phyloP scores from a whole-genome alignment of 1,140 invertebrate species.

The Plectrocnemia conspersa region DNA sequence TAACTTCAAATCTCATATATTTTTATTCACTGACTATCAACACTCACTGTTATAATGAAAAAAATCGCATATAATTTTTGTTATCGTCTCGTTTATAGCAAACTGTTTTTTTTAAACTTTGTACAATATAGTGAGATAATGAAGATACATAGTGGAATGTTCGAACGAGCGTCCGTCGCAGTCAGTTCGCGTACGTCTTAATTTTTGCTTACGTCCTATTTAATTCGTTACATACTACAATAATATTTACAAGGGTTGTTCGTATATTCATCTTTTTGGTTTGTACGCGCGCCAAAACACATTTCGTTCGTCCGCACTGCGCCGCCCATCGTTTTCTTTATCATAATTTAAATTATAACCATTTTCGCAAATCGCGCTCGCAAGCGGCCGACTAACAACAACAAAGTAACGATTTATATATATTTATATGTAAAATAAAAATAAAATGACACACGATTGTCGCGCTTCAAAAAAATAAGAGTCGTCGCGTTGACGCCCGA shows the following conservation, averaged over 20 bases:
- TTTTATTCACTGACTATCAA: conserved; percentile 36
- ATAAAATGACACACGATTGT: background rate
- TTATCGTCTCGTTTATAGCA: conserved; percentile 17
- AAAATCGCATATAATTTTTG: conserved; percentile 21
- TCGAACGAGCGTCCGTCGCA: background rate
- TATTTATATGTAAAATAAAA: too few species aligned
- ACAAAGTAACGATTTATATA: conserved; percentile 22
- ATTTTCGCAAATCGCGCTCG: conserved; percentile 23
- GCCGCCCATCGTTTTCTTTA: conserved; percentile 16
- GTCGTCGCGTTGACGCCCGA: too few species aligned
- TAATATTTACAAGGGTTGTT: conserved; percentile 36
- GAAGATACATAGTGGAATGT: conserved; percentile 24
- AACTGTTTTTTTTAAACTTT: conserved; percentile 30
- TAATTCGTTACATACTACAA: conserved; percentile 23
- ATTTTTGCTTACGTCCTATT: conserved; percentile 13
- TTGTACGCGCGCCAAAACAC: conserved; percentile 28
- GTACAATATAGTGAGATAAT: conserved; percentile 31
- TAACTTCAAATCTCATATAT: conserved; percentile 36
- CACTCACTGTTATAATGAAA: conserved; percentile 36
- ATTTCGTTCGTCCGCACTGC: conserved; percentile 18
- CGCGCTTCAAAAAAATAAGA: too few species aligned
- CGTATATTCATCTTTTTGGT: conserved; percentile 34
- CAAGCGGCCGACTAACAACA: conserved; percentile 31
- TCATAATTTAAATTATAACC: conserved; percentile 28
- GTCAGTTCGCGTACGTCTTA: conserved; percentile 8